A percentile compares a stretch with the other conserved stretches of the same genome.
Conservation (phyloP, 2,113 vertebrate genomes). For the Craseonycteris thonglongyai region DNA sequence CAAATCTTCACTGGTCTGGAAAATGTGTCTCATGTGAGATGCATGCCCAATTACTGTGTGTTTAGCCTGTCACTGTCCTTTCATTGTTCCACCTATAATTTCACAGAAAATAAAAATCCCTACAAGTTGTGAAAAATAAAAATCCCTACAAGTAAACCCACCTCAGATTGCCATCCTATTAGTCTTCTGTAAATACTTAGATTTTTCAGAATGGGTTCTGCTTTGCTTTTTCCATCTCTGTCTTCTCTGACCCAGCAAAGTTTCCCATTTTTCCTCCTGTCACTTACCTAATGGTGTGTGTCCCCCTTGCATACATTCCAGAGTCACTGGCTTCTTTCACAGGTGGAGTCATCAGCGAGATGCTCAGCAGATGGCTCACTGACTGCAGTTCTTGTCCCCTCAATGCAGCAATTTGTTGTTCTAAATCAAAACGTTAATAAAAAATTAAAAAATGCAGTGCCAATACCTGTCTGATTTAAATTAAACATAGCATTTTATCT, state of each 20-base stretch:
- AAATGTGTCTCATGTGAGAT: constrained; percentile 17
- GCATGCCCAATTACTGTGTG: not conserved
- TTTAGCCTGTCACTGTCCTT: constrained; percentile 19
- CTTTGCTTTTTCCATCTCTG: constrained; percentile 78
- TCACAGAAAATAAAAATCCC: constrained; percentile 14
- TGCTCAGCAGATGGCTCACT: constrained; percentile 81
- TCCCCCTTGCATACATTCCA: constrained; percentile 82
- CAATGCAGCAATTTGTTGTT: constrained; percentile 73
- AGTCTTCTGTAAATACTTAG: constrained; percentile 29
- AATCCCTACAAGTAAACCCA: not conserved
- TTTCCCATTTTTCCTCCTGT: constrained; percentile 87
- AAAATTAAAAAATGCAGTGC: constrained; percentile 62
- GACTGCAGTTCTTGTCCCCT: constrained; percentile 69
- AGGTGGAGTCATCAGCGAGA: constrained; percentile 77
- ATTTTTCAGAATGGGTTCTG: constrained; percentile 77
- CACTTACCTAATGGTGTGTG: constrained; percentile 88
- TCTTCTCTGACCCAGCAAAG: constrained; percentile 75
- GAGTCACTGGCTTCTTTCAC: constrained; percentile 76
- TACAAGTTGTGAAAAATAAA: not conserved
- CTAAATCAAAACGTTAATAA: constrained; percentile 64
- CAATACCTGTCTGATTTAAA: constrained; percentile 62
- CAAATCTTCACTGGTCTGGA: constrained; percentile 39
- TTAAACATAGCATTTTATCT: constrained; percentile 72
- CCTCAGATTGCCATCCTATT: constrained; percentile 15
- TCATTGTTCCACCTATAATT: constrained; percentile 16